These are phyloP conservation scores for Epinephelus moara DNA, from an alignment of 2,113 vertebrate species.

Conservation along the genomic window DNA sequence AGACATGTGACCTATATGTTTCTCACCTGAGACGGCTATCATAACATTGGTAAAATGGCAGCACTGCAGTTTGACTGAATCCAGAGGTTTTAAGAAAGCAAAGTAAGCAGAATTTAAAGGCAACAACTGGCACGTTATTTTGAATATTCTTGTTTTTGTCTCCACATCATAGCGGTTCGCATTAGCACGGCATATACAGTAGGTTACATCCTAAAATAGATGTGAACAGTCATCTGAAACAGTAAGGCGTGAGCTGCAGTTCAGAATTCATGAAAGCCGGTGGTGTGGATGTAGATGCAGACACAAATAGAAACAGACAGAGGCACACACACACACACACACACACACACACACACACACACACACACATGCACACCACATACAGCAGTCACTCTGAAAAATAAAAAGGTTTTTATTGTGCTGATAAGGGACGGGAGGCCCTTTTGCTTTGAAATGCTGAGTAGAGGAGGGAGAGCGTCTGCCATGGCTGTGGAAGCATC, in stretches of 20 bases:
- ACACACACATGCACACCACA: fast-evolving
- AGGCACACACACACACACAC: background rate
- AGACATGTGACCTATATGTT: background rate
- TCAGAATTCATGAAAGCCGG: slow-evolving; percentile 51
- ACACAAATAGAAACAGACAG: slow-evolving; percentile 43
- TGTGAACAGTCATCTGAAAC: slow-evolving; percentile 41
- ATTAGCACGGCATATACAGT: slow-evolving; percentile 6
- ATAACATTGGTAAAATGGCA: background rate
- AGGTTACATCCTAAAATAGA: slow-evolving; percentile 61
- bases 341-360: background rate
- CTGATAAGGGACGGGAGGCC: slow-evolving; percentile 52
- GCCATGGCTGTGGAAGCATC: slow-evolving; percentile 36
- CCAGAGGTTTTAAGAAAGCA: background rate
- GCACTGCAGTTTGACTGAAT: background rate
- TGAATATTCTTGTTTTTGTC: background rate
- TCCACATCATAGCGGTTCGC: slow-evolving; percentile 15
- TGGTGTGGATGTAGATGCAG: slow-evolving; percentile 29
- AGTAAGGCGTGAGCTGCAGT: slow-evolving; percentile 31
- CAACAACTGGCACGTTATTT: background rate
- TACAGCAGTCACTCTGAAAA: slow-evolving; percentile 15
- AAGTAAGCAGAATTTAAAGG: background rate
- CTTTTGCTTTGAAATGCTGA: slow-evolving; percentile 67
- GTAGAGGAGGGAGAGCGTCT: slow-evolving; percentile 50
- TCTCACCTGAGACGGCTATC: slow-evolving; percentile 21
- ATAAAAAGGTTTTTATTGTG: slow-evolving; percentile 45